These are phyloP conservation scores for Nanger granti DNA, from an alignment of 2,113 vertebrate species.

Conservation along the genomic window DNA sequence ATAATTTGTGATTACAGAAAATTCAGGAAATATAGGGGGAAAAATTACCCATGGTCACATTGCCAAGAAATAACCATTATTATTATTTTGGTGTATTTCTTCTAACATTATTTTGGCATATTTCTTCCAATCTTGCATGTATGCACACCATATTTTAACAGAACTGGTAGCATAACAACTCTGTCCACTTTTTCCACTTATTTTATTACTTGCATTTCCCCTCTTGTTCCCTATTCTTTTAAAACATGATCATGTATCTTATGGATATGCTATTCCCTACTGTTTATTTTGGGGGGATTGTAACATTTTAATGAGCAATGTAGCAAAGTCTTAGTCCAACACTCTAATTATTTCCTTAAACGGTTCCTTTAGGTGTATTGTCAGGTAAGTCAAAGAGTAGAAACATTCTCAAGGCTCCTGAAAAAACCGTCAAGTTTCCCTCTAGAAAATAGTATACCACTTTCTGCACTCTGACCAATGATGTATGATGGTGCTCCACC, in stretches of 20 bases:
- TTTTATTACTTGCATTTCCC: neutral
- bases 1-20: neutral
- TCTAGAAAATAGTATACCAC: neutral
- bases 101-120: neutral
- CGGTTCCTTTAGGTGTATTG: neutral
- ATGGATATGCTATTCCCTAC: neutral
- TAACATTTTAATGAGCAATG: neutral
- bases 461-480: neutral
- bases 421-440: neutral
- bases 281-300: neutral
- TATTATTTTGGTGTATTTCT: neutral
- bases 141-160: neutral
- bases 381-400: neutral
- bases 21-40: neutral
- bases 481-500: neutral
- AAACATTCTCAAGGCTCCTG: neutral
- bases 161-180: neutral
- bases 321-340: conserved; percentile 1
- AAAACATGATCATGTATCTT: neutral
- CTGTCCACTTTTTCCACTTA: neutral
- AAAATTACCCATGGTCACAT: neutral
- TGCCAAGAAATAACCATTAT: neutral
- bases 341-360: conserved; percentile 23
- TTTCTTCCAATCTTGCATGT: neutral
- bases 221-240: neutral